phyloP scores from a whole-genome alignment of 23 tunicate genomes.

The Phallusia fumigata region DNA sequence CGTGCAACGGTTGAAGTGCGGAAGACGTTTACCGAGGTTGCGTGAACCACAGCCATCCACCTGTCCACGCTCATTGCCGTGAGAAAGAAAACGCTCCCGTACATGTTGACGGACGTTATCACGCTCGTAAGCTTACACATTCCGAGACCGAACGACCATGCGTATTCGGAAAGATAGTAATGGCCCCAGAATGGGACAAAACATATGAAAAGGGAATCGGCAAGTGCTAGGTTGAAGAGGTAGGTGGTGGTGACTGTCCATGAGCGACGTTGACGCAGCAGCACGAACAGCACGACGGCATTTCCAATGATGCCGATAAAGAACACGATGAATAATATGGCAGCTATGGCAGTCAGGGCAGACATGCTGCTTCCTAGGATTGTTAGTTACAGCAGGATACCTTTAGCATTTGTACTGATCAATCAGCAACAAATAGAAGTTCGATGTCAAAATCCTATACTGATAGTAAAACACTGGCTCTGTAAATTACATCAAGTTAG shows the following conservation, averaged over 20 bases:
- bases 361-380: constrained; percentile 5
- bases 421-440: no score
- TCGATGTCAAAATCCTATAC: no score
- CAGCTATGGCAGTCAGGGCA: constrained; percentile 35
- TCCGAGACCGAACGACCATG: constrained; percentile 66
- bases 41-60: constrained; percentile 79
- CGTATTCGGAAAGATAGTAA: constrained; percentile 41
- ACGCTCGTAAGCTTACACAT: constrained; percentile 58
- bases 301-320: constrained; percentile 71
- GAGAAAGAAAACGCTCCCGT: constrained; percentile 76
- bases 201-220: constrained; percentile 61
- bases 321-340: constrained; percentile 38
- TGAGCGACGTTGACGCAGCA: constrained; percentile 42
- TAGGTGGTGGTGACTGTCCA: constrained; percentile 78
- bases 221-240: constrained; percentile 71
- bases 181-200: constrained; percentile 78
- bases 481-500: no score
- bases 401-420: no score
- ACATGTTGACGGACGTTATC: constrained; percentile 61
- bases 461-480: no score
- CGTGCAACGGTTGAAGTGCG: constrained; percentile 38
- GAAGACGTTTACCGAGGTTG: constrained; percentile 41
- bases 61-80: constrained; percentile 88
- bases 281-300: constrained; percentile 49
- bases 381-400: no score